These are phyloP conservation scores for Pelagia noctiluca DNA, from an alignment of 30 jellyfish, hydroid and myxozoan genomes.

Conservation along the genomic window DNA sequence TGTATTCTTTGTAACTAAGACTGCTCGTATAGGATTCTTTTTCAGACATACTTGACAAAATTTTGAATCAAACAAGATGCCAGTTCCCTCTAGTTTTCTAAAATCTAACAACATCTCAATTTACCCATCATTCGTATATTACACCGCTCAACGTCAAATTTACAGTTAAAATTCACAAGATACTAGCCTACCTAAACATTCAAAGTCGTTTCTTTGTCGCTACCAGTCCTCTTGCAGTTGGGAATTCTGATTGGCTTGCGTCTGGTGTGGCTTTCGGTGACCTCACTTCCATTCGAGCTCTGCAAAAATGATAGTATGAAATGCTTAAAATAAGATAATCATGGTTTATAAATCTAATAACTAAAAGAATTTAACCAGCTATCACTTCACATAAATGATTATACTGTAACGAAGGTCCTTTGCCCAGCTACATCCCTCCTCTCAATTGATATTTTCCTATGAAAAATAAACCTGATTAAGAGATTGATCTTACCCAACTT, in stretches of 20 bases:
- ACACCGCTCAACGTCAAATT: constrained; percentile 23
- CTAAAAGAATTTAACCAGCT: not conserved
- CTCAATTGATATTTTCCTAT: not conserved
- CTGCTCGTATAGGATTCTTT: no score
- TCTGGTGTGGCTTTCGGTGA: constrained; percentile 43
- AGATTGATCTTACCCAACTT: constrained; percentile 90
- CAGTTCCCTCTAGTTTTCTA: no score
- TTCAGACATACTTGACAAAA: no score
- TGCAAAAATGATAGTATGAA: not conserved
- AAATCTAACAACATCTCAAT: not conserved
- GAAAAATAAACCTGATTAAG: not conserved
- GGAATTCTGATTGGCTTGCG: constrained; percentile 68
- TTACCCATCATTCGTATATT: not conserved
- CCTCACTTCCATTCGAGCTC: constrained; percentile 57
- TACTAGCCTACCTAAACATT: not conserved
- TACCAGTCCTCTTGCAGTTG: constrained; percentile 96
- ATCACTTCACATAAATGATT: not conserved
- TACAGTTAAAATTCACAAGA: not conserved
- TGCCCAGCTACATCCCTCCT: not conserved
- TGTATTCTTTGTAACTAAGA: no score
- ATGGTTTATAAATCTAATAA: not conserved
- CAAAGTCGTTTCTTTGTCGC: constrained; percentile 75
- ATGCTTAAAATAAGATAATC: not conserved
- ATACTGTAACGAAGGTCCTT: not conserved
- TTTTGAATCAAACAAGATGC: no score